Conservation (phyloP, 2,888 invertebrate species). For the Zygaena filipendulae region DNA sequence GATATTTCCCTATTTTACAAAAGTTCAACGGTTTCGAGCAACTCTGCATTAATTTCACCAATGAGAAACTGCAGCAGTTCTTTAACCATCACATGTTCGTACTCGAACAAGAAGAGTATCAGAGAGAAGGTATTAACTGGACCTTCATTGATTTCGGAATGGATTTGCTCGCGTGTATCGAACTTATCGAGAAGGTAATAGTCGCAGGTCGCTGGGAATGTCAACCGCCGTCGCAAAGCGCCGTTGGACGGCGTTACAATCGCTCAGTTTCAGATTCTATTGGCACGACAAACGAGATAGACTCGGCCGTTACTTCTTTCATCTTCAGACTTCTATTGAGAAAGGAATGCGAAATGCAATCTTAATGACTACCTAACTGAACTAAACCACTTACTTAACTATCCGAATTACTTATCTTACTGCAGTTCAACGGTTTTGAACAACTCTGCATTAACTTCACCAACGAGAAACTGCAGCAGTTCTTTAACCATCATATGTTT, state of each 20-base stretch:
- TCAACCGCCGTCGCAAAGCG: constrained; percentile 32
- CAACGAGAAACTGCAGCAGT: constrained; percentile 97
- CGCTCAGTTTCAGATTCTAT: constrained; percentile 5
- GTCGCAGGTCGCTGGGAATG: constrained; percentile 21
- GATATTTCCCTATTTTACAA: no score
- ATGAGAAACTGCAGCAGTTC: constrained; percentile 99
- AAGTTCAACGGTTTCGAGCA: constrained; percentile 98
- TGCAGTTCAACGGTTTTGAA: constrained; percentile 96
- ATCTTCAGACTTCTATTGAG: no score
- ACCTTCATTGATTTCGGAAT: constrained; percentile 99
- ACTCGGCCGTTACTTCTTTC: constrained; percentile 32
- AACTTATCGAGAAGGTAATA: constrained; percentile 96
- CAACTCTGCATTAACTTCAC: constrained; percentile 99
- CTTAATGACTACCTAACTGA: constrained; percentile 36
- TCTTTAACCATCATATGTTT: constrained; percentile 99
- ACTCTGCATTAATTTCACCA: constrained; percentile 99
- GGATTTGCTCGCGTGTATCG: constrained; percentile 98
- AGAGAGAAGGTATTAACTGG: constrained; percentile 97
- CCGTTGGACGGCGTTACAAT: constrained; percentile 18
- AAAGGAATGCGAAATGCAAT: constrained; percentile 55
- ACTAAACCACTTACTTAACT: no score
- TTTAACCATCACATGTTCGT: constrained; percentile 99
- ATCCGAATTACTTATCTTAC: no score
- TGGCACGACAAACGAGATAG: constrained; percentile 37
- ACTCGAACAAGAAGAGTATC: constrained; percentile 99